A percentile compares a stretch with the other conserved stretches of the same genome.
phyloP scores from a whole-genome alignment of 2,797 vertebrate species.

The Onychomys arenicola region DNA sequence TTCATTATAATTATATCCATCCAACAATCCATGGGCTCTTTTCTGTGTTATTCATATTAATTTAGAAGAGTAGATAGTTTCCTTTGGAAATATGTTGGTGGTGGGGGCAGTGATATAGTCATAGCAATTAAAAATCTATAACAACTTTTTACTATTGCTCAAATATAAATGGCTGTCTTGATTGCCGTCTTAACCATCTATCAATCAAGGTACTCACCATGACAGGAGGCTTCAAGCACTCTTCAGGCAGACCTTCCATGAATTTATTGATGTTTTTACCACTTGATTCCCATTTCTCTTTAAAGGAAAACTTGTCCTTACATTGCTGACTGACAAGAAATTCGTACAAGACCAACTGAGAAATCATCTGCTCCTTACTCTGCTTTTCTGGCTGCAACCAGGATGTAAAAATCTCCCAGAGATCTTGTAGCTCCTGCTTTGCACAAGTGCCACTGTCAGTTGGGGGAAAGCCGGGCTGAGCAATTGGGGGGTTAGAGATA shows the following conservation, averaged over 20 bases:
- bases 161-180: not conserved
- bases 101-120: not conserved
- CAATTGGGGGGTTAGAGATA: no score
- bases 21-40: no score
- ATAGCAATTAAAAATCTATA: not conserved
- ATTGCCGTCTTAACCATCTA: not conserved
- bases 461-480: not conserved
- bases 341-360: slow-evolving; percentile 50
- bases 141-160: not conserved
- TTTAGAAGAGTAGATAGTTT: no score
- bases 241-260: slow-evolving; percentile 46
- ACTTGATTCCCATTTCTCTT: slow-evolving; percentile 51
- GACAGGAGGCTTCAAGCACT: not conserved
- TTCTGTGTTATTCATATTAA: no score
- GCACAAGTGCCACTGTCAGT: not conserved
- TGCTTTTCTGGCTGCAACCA: slow-evolving; percentile 70
- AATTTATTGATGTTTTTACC: slow-evolving; percentile 46
- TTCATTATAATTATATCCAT: no score
- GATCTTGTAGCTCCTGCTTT: slow-evolving; percentile 39
- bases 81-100: not conserved
- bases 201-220: not conserved
- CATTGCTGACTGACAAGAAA: slow-evolving; percentile 21
- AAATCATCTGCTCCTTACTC: slow-evolving; percentile 72
- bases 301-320: not conserved
- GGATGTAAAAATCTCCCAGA: not conserved